Conservation (phyloP, 2,888 invertebrate species). For the Drosophila mercatorum region DNA sequence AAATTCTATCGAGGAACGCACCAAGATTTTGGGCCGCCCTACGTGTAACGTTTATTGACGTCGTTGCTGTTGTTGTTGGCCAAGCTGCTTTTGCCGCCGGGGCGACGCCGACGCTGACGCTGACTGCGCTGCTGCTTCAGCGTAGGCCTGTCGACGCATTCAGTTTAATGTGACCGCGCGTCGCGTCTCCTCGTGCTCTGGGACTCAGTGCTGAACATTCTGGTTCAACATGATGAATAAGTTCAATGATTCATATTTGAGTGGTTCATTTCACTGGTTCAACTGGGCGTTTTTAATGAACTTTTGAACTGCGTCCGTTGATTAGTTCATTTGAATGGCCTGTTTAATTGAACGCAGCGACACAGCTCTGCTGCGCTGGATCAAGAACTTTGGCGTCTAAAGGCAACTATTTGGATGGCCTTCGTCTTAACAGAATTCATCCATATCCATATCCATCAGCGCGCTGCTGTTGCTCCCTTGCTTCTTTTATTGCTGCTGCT, state of each 20-base stretch:
- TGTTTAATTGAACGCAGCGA: constrained; percentile 6
- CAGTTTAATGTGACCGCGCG: constrained; percentile 75
- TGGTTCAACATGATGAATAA: constrained; percentile 7
- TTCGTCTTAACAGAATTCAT: constrained; percentile 78
- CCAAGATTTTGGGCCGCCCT: constrained; percentile 71
- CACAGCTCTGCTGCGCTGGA: constrained; percentile 15
- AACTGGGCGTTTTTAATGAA: neutral
- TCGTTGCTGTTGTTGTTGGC: constrained; percentile 29
- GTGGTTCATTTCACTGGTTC: neutral
- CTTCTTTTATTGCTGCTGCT: constrained; percentile 38
- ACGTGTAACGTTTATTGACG: constrained; percentile 45
- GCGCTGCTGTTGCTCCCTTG: constrained; percentile 30
- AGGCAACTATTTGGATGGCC: constrained; percentile 73
- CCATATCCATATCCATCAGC: constrained; percentile 63
- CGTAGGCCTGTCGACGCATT: constrained; percentile 63
- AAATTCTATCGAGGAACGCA: constrained; percentile 74
- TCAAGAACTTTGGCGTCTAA: constrained; percentile 41
- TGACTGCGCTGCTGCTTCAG: constrained; percentile 20
- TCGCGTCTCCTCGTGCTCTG: constrained; percentile 66
- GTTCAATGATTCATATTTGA: neutral
- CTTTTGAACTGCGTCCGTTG: neutral
- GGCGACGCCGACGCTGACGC: constrained; percentile 40
- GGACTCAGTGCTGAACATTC: constrained; percentile 53
- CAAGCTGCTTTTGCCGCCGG: constrained; percentile 35
- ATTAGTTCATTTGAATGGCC: constrained; percentile 1